A percentile compares a stretch with the other conserved stretches of the same genome.
phyloP scores from a whole-genome alignment of 2,113 vertebrate genomes.

The Chroicocephalus ridibundus region DNA sequence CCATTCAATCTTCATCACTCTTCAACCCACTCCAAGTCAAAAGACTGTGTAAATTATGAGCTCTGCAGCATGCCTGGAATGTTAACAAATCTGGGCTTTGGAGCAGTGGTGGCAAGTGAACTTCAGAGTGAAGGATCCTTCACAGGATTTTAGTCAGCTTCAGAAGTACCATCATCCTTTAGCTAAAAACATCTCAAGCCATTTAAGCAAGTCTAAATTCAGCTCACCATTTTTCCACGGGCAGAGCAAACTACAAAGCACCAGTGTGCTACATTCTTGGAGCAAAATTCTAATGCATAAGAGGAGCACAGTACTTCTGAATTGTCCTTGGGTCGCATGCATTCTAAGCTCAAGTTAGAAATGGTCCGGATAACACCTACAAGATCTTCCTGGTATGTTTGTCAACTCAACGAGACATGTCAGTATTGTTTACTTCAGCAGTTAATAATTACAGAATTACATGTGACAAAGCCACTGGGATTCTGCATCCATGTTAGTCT shows the following conservation, averaged over 20 bases:
- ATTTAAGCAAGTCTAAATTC: background rate
- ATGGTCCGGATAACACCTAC: background rate
- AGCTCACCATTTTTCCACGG: background rate
- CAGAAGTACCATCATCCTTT: background rate
- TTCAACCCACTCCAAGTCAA: background rate
- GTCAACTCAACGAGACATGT: background rate
- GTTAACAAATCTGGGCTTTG: background rate
- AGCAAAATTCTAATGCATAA: background rate
- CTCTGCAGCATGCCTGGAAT: background rate
- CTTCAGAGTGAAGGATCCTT: background rate
- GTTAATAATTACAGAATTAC: background rate
- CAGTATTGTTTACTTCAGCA: background rate
- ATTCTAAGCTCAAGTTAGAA: background rate
- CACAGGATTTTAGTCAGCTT: background rate
- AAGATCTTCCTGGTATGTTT: background rate
- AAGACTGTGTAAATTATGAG: background rate
- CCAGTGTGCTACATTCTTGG: background rate
- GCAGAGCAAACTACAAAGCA: background rate
- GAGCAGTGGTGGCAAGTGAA: background rate
- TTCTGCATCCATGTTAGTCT: background rate
- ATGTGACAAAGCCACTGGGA: rapidly evolving
- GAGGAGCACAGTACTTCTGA: background rate
- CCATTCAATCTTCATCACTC: background rate
- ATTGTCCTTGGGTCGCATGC: background rate
- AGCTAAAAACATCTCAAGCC: background rate